Evolutionary conservation across 2,113 vertebrate species (phyloP).

Genomic region (Oophaga pumilio): DNA sequence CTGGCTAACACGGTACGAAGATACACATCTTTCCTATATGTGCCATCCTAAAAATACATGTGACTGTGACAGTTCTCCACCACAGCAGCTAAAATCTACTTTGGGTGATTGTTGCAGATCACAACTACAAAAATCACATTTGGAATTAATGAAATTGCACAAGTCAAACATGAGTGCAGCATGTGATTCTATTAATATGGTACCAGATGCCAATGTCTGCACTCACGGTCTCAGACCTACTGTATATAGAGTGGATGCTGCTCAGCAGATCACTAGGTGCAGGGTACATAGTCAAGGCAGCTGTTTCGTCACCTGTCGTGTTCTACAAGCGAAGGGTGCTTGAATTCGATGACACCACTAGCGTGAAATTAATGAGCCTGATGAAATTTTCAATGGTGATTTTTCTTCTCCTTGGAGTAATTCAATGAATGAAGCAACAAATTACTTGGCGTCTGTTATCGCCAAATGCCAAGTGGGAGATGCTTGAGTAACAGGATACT

Average conservation of each 20-base stretch:
- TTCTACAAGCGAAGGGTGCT: neutral
- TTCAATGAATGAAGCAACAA: neutral
- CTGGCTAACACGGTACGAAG: too few species aligned
- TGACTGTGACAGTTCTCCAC: too few species aligned
- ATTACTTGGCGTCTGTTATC: conserved; percentile 40
- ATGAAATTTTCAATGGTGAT: conserved; percentile 1
- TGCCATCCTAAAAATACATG: too few species aligned
- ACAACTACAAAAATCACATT: neutral
- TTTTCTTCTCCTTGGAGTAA: conserved; percentile 19
- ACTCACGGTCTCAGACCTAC: too few species aligned
- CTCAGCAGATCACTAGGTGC: neutral
- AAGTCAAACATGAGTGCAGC: too few species aligned
- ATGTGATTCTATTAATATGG: too few species aligned
- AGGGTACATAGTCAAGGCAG: neutral
- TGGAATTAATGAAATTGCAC: neutral
- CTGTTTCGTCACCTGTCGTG: conserved; percentile 32
- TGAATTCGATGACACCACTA: neutral
- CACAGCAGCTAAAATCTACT: too few species aligned
- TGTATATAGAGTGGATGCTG: neutral
- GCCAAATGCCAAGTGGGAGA: conserved; percentile 1
- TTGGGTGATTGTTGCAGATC: neutral
- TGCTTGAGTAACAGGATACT: neutral
- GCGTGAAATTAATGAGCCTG: conserved; percentile 15
- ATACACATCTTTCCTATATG: too few species aligned
- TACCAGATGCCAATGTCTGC: too few species aligned